A percentile compares a stretch with the other conserved stretches of the same genome.
Conservation (phyloP, 2,888 invertebrate genomes). For the Drosophila anomalata region DNA sequence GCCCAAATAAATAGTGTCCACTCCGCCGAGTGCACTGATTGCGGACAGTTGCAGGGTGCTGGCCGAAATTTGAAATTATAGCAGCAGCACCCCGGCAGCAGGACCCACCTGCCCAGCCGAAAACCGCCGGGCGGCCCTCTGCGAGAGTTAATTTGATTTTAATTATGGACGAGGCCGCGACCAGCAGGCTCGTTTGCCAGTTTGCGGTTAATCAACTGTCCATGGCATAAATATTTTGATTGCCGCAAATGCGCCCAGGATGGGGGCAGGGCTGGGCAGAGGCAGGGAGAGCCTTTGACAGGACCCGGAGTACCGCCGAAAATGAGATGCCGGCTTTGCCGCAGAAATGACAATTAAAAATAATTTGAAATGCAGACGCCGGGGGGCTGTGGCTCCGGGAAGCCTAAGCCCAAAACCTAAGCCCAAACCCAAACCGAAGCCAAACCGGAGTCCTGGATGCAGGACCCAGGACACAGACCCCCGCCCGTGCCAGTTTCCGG, state of each 20-base stretch:
- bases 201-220: constrained; percentile 73
- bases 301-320: constrained; percentile 11
- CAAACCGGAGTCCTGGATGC: neutral
- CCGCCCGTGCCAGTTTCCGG: constrained; percentile 1
- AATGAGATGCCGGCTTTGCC: constrained; percentile 32
- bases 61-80: constrained; percentile 33
- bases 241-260: constrained; percentile 46
- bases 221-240: constrained; percentile 72
- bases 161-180: constrained; percentile 64
- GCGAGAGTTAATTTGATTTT: constrained; percentile 73
- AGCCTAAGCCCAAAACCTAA: neutral
- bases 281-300: constrained; percentile 33
- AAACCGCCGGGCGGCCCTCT: neutral
- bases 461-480: constrained; percentile 2
- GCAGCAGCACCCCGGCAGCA: too few relatives aligned
- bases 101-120: neutral
- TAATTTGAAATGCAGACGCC: constrained; percentile 73
- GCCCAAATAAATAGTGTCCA: constrained; percentile 37
- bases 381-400: neutral
- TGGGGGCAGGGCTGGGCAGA: neutral
- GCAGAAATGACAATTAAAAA: constrained; percentile 75
- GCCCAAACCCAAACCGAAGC: neutral
- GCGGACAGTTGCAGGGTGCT: constrained; percentile 30
- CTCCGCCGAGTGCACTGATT: constrained; percentile 38
- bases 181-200: constrained; percentile 48